Base-by-base conservation (phyloP, 2,888 invertebrate genomes). In the Stenodera caucasica region DNA sequence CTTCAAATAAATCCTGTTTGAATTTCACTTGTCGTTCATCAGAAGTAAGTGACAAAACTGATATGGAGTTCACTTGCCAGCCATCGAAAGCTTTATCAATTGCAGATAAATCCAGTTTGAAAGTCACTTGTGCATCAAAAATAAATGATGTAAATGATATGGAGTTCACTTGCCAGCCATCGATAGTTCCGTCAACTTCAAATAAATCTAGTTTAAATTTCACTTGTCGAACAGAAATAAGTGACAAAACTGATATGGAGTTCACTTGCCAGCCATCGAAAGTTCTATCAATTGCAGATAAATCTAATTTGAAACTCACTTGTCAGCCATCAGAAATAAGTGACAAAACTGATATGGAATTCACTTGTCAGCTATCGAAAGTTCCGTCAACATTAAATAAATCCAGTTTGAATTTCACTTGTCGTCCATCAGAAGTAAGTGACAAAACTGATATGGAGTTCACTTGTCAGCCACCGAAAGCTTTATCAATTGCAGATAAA, bases 251-350 rank as follows among this genome's bases (percentile, higher is more conserved):
- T 12, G 29, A 26, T 9, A 26, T 50, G 9, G 50, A 50, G 12
- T 9, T 8, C 8, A 21, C 50, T 21, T 23, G 23, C 11, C 29
- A 50, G 11, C 12, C 7, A 3, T 0, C 33, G 12, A n/a, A 33
- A 2, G 4, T n/a, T n/a, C n/a, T n/a, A n/a, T 49, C 32, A 18
- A n/a, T n/a, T 15, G 4, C 32, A 40, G 9, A 40, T 40, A 2
- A 26, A 26, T 40, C 53, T 26, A 53, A 55, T 32, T 61, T 67
- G 61, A 61, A 67, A 33, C 60, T 66, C 26, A 63, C 66, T 32
- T 60, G 49, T 49, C 9, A n/a, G n/a, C 12, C 49, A 49, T 30
- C 55, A 55, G 23, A 14, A 30, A 3, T 30, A 45, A 45, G 30
- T 12, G 8, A 11, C 1, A 9, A 12, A 26, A 50, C 26, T 50